A percentile compares a stretch with the other conserved stretches of the same genome.
phyloP scores from a whole-genome alignment of 1,140 invertebrate species.

The Euura lappo region DNA sequence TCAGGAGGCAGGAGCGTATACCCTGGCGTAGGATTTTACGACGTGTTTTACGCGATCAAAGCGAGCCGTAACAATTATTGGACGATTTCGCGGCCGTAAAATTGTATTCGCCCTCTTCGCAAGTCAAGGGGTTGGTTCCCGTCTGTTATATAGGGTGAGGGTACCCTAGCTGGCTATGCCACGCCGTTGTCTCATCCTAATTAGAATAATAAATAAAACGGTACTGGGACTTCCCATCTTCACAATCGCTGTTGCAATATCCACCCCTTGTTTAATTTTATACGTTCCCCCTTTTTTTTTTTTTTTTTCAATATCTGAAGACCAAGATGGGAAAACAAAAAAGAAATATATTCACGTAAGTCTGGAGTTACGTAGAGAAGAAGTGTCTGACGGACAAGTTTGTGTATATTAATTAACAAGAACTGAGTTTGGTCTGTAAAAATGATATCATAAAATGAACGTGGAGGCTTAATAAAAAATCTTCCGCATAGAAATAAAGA shows the following conservation, averaged over 20 bases:
- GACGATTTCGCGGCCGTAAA: constrained; percentile 58
- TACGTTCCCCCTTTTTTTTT: too few species aligned
- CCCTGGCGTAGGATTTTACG: constrained; percentile 46
- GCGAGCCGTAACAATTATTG: constrained; percentile 60
- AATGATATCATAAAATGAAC: constrained; percentile 8
- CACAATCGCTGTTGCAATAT: too few species aligned
- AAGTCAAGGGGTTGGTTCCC: constrained; percentile 1
- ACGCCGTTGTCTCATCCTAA: not conserved
- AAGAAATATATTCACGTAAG: too few species aligned
- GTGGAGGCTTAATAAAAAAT: constrained; percentile 52
- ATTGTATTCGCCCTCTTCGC: constrained; percentile 51
- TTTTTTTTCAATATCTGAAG: too few species aligned
- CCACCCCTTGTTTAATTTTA: too few species aligned
- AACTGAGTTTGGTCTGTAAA: not conserved
- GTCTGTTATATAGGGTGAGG: not conserved
- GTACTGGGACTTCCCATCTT: too few species aligned
- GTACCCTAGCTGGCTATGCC: not conserved
- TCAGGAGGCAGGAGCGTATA: too few species aligned
- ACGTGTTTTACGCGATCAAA: constrained; percentile 62
- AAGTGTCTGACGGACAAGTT: too few species aligned
- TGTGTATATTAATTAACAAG: not conserved
- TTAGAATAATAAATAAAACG: not conserved
- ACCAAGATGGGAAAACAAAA: too few species aligned
- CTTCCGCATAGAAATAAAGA: constrained; percentile 28
- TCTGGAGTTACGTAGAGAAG: too few species aligned